Evolutionary conservation across 1,140 invertebrate genomes (phyloP), one percentile per base, ranked within the genome.

Genomic region (Cydia amplana): DNA sequence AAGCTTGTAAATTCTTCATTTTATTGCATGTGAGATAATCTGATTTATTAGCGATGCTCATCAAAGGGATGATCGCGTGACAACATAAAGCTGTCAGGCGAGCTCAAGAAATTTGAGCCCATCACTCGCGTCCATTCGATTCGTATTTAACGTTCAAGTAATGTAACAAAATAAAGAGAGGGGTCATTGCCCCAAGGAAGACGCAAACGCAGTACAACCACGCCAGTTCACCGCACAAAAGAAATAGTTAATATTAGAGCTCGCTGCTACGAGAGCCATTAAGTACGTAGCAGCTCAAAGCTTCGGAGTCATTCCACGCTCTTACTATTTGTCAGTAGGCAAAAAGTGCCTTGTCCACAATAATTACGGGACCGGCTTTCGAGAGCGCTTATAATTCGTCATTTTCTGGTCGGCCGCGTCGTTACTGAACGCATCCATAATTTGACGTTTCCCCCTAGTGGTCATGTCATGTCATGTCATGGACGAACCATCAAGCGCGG

Each of bases 181-280:
- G 88, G 89, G 89, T 92, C 90, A 87, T 83, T 89, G 91, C 80
- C 85, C 90, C 72, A 74, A 79, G 78, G 80, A 78, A 83, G 85
- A 83, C 80, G 84, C 84, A 85, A 80, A 83, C 83, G 80, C 83
- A 84, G 82, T 83, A 82, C 86, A 85, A 85, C 86, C 82, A 85
- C 82, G 85, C 82, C 83, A 81, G 82, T 76, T 85, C 83, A 82
- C 81, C 82, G 85, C 85, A 91, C 87, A 92, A 91, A 91, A 92
- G 91, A 91, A 92, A 89, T 92, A 91, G 88, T 92, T 91, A 91
- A 92, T 91, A 91, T 91, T 89, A 91, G 86, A 90, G 86, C 85
- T 83, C 85, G 85, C 79, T 83, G 83, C 85, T 88, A 79, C 87
- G 82, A 91, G 86, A 86, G 90, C 91, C 91, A 93, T 93, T 93